Percentiles rank a stretch among this genome's conserved stretches.
phyloP scores from a whole-genome alignment of 2,797 vertebrate species.

The Rhinoraja longicauda region DNA sequence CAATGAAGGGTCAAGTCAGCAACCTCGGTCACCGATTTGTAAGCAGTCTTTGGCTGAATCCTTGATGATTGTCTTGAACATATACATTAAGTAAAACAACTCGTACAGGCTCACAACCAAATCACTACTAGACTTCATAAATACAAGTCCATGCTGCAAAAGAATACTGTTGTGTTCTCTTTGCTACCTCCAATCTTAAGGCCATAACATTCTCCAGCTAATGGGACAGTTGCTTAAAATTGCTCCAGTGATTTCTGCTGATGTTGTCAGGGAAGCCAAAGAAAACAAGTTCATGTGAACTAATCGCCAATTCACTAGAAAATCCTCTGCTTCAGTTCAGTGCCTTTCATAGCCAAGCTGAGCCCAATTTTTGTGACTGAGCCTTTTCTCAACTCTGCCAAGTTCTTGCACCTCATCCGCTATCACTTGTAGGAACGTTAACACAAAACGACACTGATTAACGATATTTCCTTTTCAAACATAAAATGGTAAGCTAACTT shows the following conservation, averaged over 20 bases:
- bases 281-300: background rate
- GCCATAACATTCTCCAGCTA: background rate
- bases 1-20: background rate
- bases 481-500: background rate
- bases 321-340: background rate
- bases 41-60: conserved; percentile 22
- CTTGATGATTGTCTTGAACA: conserved; percentile 24
- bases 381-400: no score
- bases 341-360: background rate
- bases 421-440: background rate
- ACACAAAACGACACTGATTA: background rate
- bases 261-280: background rate
- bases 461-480: background rate
- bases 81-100: background rate
- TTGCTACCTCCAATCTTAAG: background rate
- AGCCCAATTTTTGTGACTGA: background rate
- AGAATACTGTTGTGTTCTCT: background rate
- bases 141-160: background rate
- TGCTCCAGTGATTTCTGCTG: background rate
- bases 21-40: background rate
- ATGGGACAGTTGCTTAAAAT: background rate
- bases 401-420: background rate
- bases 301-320: background rate
- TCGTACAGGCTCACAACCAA: background rate
- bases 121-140: background rate